Base-by-base conservation (phyloP, 2,888 invertebrate genomes). In the Neocrepidodera transversa region DNA sequence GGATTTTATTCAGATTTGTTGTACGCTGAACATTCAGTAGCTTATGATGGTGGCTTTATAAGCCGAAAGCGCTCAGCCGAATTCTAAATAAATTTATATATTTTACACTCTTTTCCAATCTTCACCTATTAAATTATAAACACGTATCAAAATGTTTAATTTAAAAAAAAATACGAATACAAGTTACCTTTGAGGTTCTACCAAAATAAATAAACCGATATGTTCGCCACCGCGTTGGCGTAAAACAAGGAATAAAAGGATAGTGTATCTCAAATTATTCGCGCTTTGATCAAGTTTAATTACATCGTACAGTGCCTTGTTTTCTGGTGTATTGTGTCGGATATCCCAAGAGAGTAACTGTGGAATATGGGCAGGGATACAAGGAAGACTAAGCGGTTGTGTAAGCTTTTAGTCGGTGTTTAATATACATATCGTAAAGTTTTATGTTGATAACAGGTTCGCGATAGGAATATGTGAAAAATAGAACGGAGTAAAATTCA, bases 221-320 rank as follows among this genome's bases (percentile, higher is more conserved):
- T 17, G 45, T 45, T 26, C 11, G 20, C 40, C 16, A 40, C 16
- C 13, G 16, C 16, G 40, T 40, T 16, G 17, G 40, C 11, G 36
- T 49, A 49, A 18, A 49, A 36, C 36, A 14, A 20, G 35, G 23
- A 50, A 35, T 50, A 30, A 49, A 49, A 35, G 13, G 30, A 36
- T 50, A n/a, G 48, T 30, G 36, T 50, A 50, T 50, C 50, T 50
- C 23, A 28, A 51, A 40, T 40, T 26, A 40, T 40, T 40, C 40
- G 18, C 10, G 51, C 51, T 40, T 40, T 51, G 51, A 51, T 51
- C 16, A 40, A 38, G 51, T 51, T 51, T 51, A 51, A 51, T 51
- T 51, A 51, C 26, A n/a, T 14, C 40, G 26, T 51, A 36, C 26
- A 51, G 40, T 51, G 38, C 26, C 26, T 40, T 36, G 51, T 16